A percentile compares a stretch with the other conserved stretches of the same genome.
phyloP scores from a whole-genome alignment of 2,797 vertebrate genomes.

The Poecilia wingei region DNA sequence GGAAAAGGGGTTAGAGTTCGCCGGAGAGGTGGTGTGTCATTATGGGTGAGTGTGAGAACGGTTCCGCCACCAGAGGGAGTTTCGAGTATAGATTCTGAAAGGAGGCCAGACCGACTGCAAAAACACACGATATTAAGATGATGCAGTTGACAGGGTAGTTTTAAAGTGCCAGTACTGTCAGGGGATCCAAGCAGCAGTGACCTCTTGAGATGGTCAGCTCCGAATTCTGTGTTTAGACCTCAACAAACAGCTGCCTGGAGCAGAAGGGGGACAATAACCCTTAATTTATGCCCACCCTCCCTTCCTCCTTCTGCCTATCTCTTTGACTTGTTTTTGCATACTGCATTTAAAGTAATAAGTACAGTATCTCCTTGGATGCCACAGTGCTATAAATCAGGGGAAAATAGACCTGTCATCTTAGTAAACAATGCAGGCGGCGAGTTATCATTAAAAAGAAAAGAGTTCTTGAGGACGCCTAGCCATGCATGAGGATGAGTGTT shows the following conservation, averaged over 20 bases:
- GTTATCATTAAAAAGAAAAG: constrained; percentile 81
- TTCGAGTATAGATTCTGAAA: constrained; percentile 19
- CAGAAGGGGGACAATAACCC: constrained; percentile 70
- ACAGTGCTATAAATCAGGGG: constrained; percentile 78
- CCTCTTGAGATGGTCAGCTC: constrained; percentile 70
- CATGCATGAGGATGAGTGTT: constrained; percentile 66
- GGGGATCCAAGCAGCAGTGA: constrained; percentile 51
- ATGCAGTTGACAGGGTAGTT: constrained; percentile 55
- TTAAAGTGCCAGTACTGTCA: constrained; percentile 53
- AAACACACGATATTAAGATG: constrained; percentile 56
- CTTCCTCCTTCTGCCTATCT: constrained; percentile 53
- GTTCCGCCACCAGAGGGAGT: constrained; percentile 72
- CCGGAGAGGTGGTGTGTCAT: constrained; percentile 34
- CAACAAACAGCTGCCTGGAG: constrained; percentile 69
- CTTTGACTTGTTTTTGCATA: constrained; percentile 77
- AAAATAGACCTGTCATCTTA: constrained; percentile 79
- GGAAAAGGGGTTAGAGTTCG: constrained; percentile 16
- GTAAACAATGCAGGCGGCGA: constrained; percentile 77
- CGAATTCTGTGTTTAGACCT: constrained; percentile 68
- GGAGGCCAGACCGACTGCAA: constrained; percentile 35
- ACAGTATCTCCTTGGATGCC: constrained; percentile 78
- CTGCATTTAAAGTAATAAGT: constrained; percentile 80
- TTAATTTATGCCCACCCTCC: constrained; percentile 65
- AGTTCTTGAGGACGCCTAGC: constrained; percentile 47
- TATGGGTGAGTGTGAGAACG: constrained; percentile 29